Evolutionary conservation across 2,113 vertebrate species (phyloP).

Genomic region (Acinonyx jubatus): DNA sequence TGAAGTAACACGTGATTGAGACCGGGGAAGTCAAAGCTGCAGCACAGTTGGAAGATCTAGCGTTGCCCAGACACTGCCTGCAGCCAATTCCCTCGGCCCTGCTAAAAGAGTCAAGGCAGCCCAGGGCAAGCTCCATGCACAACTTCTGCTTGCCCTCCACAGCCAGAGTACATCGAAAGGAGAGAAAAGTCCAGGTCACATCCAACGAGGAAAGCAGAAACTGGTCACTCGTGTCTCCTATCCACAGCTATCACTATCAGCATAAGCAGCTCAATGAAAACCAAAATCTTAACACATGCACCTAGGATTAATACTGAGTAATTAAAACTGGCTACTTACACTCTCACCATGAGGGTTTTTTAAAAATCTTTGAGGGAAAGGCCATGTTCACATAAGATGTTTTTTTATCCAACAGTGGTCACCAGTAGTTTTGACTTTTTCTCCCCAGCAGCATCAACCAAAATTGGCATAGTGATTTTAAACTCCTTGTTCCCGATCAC

Average conservation of each 20-base stretch:
- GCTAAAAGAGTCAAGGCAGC: neutral
- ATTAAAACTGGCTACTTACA: constrained; percentile 62
- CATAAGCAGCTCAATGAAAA: constrained; percentile 71
- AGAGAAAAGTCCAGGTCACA: neutral
- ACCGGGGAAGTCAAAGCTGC: constrained; percentile 29
- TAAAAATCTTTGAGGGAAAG: constrained; percentile 47
- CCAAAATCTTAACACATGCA: constrained; percentile 73
- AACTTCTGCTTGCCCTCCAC: neutral
- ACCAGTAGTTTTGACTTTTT: constrained; percentile 41
- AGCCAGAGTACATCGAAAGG: constrained; percentile 24
- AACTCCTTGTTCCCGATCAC: constrained; percentile 43
- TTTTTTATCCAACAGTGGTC: constrained; percentile 39
- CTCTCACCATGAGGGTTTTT: constrained; percentile 3
- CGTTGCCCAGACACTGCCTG: neutral
- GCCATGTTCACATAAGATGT: constrained; percentile 28
- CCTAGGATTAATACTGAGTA: constrained; percentile 73
- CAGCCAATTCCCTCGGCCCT: neutral
- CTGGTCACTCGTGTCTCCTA: constrained; percentile 43
- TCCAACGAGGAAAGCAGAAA: constrained; percentile 51
- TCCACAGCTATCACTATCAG: constrained; percentile 52
- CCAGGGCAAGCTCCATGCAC: neutral
- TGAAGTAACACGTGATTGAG: constrained; percentile 38
- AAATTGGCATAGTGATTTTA: constrained; percentile 38
- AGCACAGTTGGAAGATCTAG: neutral
- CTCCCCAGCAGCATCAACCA: constrained; percentile 56